A percentile compares a stretch with the other conserved stretches of the same genome.
phyloP scores from a whole-genome alignment of 1,140 invertebrate genomes.

The Reticulitermes speratus region DNA sequence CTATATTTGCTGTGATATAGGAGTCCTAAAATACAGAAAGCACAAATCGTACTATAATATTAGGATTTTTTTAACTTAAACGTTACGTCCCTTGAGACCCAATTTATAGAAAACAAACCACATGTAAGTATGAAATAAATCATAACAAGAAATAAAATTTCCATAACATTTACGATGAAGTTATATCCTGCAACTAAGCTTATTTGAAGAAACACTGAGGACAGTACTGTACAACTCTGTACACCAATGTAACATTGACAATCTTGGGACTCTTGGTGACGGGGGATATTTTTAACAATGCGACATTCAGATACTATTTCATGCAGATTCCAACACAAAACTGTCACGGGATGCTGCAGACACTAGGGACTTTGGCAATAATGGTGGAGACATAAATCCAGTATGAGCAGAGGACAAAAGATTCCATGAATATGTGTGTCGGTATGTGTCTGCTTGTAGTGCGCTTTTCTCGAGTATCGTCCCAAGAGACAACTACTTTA shows the following conservation, averaged over 20 bases:
- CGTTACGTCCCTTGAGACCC: no score
- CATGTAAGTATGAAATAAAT: no score
- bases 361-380: neutral
- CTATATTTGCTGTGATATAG: no score
- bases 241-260: neutral
- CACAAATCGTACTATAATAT: no score
- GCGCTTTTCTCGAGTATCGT: conserved; percentile 12
- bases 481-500: conserved; percentile 32
- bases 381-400: conserved; percentile 3
- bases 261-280: neutral
- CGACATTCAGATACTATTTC: neutral
- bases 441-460: neutral
- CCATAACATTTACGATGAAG: neutral
- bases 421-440: neutral
- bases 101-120: no score
- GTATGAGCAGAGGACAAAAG: neutral
- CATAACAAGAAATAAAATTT: no score
- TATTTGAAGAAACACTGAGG: neutral
- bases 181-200: neutral
- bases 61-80: no score
- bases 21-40: no score
- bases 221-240: neutral
- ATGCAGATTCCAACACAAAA: neutral
- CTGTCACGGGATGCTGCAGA: conserved; percentile 4
- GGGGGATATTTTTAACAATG: neutral